phyloP scores from a whole-genome alignment of 2,888 invertebrate genomes.

The Bellardia pandia region DNA sequence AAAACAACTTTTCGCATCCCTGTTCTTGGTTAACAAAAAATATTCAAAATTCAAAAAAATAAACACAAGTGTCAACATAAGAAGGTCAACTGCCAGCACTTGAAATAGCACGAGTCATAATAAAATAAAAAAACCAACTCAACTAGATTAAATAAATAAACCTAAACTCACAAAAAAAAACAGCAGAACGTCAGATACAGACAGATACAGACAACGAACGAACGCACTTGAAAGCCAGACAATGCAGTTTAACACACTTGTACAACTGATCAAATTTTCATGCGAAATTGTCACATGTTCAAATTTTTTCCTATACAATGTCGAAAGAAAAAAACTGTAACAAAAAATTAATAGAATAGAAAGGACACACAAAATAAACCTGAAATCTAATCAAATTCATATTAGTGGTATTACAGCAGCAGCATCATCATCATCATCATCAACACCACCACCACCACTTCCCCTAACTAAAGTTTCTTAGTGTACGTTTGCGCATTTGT shows the following conservation, averaged over 20 bases:
- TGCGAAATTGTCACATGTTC: slow-evolving; percentile 76
- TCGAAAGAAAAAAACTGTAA: slow-evolving; percentile 4
- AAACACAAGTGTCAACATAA: slow-evolving; percentile 69
- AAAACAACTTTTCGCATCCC: background rate
- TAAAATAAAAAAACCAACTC: slow-evolving; percentile 28
- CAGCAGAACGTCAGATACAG: slow-evolving; percentile 5
- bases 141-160: slow-evolving; percentile 40
- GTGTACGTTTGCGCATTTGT: slow-evolving; percentile 62
- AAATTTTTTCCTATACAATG: slow-evolving; percentile 60
- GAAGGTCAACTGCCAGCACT: slow-evolving; percentile 69
- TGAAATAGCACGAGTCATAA: slow-evolving; percentile 66
- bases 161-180: slow-evolving; percentile 49
- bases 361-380: slow-evolving; percentile 19
- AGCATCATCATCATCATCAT: slow-evolving; percentile 22
- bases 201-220: slow-evolving; percentile 7
- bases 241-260: slow-evolving; percentile 72
- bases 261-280: slow-evolving; percentile 76
- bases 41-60: slow-evolving; percentile 25
- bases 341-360: background rate
- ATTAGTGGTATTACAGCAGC: slow-evolving; percentile 51
- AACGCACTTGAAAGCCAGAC: slow-evolving; percentile 29
- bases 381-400: slow-evolving; percentile 64
- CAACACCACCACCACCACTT: background rate
- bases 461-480: background rate
- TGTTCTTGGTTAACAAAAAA: background rate